Conservation (phyloP, 2,113 vertebrate genomes). For the Pipra filicauda region DNA sequence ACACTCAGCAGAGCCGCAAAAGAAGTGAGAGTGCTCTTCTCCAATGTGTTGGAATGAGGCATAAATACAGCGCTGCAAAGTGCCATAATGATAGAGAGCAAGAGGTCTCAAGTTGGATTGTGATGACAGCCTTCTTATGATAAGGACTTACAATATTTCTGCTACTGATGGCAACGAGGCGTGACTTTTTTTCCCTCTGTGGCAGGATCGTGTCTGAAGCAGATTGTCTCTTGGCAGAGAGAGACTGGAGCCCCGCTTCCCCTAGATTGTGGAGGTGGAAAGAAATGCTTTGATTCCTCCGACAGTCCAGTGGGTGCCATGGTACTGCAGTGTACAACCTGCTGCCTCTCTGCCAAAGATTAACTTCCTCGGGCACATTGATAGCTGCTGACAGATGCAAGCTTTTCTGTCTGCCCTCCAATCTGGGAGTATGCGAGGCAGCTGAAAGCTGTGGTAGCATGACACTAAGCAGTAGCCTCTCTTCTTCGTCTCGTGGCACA, state of each 20-base stretch:
- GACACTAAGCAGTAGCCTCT: neutral
- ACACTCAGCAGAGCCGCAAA: neutral
- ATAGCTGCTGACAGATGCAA: conserved; percentile 35
- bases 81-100: neutral
- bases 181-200: neutral
- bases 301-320: neutral
- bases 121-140: neutral
- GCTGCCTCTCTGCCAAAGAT: neutral
- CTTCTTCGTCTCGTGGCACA: neutral
- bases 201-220: neutral
- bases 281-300: neutral
- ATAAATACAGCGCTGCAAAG: neutral
- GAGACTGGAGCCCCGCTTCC: neutral
- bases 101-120: neutral
- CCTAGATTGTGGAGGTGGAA: neutral
- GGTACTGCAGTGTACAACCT: neutral
- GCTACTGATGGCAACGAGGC: neutral
- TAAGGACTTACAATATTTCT: neutral
- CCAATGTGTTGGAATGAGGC: neutral
- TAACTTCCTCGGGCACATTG: neutral
- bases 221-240: neutral
- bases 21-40: neutral
- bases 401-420: neutral
- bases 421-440: neutral
- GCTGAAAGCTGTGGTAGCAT: neutral